These are phyloP conservation scores for Brachystomella parvula DNA, from an alignment of 1,140 invertebrate genomes.

Conservation along the genomic window DNA sequence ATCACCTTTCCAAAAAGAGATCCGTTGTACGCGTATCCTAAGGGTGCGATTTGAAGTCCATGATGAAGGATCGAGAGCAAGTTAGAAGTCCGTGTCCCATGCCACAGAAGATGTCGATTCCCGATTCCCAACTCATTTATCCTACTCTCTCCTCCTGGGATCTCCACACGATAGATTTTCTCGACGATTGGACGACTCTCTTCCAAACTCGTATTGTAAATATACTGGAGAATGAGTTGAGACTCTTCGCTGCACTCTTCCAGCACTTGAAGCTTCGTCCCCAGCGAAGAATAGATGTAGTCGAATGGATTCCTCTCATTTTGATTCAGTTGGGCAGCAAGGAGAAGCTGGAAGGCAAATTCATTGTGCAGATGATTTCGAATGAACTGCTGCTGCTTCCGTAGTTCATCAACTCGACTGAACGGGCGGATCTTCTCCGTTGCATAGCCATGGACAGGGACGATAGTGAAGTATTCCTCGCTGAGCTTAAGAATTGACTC, in stretches of 20 bases:
- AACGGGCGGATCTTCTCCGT: conserved; percentile 45
- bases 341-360: conserved; percentile 43
- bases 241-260: conserved; percentile 40
- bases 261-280: conserved; percentile 41
- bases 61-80: conserved; percentile 44
- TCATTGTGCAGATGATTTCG: conserved; percentile 43
- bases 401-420: conserved; percentile 39
- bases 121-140: conserved; percentile 28
- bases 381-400: conserved; percentile 40
- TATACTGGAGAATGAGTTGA: conserved; percentile 47
- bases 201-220: conserved; percentile 42
- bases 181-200: conserved; percentile 38
- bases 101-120: conserved; percentile 46
- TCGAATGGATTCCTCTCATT: conserved; percentile 44
- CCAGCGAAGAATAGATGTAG: conserved; percentile 45
- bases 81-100: conserved; percentile 45
- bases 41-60: conserved; percentile 43
- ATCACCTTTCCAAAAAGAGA: conserved; percentile 42
- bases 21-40: conserved; percentile 42
- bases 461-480: conserved; percentile 47
- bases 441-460: conserved; percentile 45
- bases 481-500: conserved; percentile 40
- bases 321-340: conserved; percentile 42
- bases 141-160: conserved; percentile 39
- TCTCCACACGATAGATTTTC: conserved; percentile 42